Evolutionary conservation across 2,797 vertebrate genomes (phyloP), one percentile per base, ranked within the genome.

Genomic region (Poecilia wingei): DNA sequence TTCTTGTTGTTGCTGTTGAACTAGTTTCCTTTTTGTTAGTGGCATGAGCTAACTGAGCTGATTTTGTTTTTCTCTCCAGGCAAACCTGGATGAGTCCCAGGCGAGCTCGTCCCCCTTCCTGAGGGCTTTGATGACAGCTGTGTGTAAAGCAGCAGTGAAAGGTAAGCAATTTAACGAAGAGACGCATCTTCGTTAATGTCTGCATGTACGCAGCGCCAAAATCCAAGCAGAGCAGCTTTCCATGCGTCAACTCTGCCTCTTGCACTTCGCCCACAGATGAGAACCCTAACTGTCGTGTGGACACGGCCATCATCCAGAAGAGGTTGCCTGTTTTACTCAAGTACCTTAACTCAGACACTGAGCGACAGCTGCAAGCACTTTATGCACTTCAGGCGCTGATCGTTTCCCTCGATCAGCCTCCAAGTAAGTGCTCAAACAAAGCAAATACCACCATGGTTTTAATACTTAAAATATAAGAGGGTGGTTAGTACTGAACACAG

Each of bases 361-460:
- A 99, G 96, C 97, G 97, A 96, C 98, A 99, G 95, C 96, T 99
- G 94, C 97, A 99, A 98, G 98, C 98, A 97, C 98, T 99, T 98
- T 99, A 99, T 96, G 98, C 98, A 96, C 97, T 99, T 95, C 98
- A 99, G 94, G 97, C 97, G 86, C 97, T 98, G 93, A 96, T 99
- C 94, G 98, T 99, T 91, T 95, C 97, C 94, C 97, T 99, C 86
- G 98, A 99, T 94, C 98, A 99, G 90, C 98, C 98, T 96, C 97
- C 98, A 82, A 99, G 98, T 99, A 96, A 98, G 98, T 98, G 82
- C 57, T 53, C 0, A 76, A 0, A 77, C 74, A 8, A 6, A 20
- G 7, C 74, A 36, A 43, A 45, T 33, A 33, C 20, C 8, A 16
- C 10, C 43, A 16, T 71, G 43, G 68, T 28, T 71, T 46, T 16